Evolutionary conservation across 2,888 invertebrate species (phyloP), one percentile per base, ranked within the genome.

Genomic region (Nemoura dubitans): DNA sequence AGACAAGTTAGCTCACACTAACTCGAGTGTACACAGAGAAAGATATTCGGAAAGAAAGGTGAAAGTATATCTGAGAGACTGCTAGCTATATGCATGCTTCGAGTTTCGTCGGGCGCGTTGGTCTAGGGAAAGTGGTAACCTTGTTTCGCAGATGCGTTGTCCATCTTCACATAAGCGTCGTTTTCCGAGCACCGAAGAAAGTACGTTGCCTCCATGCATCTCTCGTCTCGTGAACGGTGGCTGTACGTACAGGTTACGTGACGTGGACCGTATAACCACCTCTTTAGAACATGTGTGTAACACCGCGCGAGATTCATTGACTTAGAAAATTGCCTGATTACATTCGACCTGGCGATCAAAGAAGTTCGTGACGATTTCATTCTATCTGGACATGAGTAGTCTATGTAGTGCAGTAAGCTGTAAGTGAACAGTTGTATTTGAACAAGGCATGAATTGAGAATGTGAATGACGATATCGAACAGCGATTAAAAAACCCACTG

Each of bases 11-110:
- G 36, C 36, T 36, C 36, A 36, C 36, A 36, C 10, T 36, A 6
- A 6, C 36, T 36, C 36, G 36, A 36, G 3, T 36, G n/a, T n/a
- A n/a, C 21, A 21, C 59, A 21, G 59, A 21, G 59, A 59, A 59
- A 59, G 59, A 59, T 59, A 59, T 59, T 59, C 59, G 59, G 59
- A 59, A 59, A 59, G 59, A 59, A 59, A 59, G 59, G 59, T 59
- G 59, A 59, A 59, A 59, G 59, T 59, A 59, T 21, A 21, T 36
- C 36, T 10, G 36, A 36, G 59, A 1, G 6, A 14, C 59, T 21
- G 21, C 14, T 3, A 59, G 59, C 59, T 59, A 59, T 3, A 1
- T 21, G 21, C 6, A 10, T 1, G 59, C 21, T 59, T 36, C 36
- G 36, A 36, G n/a, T n/a, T n/a, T n/a, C n/a, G n/a, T n/a, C n/a